Base-by-base conservation (phyloP, 2,888 invertebrate genomes). In the Eupithecia vulgata region DNA sequence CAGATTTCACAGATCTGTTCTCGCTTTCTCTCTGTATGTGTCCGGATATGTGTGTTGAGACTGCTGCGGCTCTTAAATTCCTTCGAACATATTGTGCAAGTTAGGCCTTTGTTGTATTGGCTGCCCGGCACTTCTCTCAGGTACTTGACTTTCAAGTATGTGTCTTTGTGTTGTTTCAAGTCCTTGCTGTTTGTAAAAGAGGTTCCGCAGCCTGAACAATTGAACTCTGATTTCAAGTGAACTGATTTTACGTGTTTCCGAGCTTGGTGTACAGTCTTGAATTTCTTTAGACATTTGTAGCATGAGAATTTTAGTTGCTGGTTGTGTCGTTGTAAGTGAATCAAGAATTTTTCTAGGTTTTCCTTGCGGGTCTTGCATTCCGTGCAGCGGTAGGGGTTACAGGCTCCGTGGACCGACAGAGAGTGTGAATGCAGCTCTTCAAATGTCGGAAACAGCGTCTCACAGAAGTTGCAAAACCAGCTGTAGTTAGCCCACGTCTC, bases 341-440 rank as follows among this genome's bases (percentile, higher is more conserved):
- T 75, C 2, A 92, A 21, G 48, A 91, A 92, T 17, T 80, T 84
- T 30, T 91, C 86, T 0, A 92, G 80, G 15, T 82, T 73, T 57
- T 89, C 72, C 70, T 88, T 92, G 3, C 87, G 84, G 1, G 81
- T 78, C 64, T 90, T 90, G 79, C 97, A 97, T 80, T 96, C 95
- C 0, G 95, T 95, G 82, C 97, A 97, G 81, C 95, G 93, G 82
- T 95, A 96, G 61, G 95, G 95, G 21, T 96, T 95, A 68, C 95
- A 94, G 76, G 95, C 95, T 72, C 95, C 94, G 81, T 96, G 96
- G 70, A 93, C 93, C 57, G 92, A 90, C 78, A 95, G 91, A 40
- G 95, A 95, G 85, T 97, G 96, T 8, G 90, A 89, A 72, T 95
- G 92, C 25, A 96, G 85, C 52, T 91, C 91, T 0, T 88, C 84